phyloP scores from a whole-genome alignment of 2,888 invertebrate genomes.

The Dryococelus australis region DNA sequence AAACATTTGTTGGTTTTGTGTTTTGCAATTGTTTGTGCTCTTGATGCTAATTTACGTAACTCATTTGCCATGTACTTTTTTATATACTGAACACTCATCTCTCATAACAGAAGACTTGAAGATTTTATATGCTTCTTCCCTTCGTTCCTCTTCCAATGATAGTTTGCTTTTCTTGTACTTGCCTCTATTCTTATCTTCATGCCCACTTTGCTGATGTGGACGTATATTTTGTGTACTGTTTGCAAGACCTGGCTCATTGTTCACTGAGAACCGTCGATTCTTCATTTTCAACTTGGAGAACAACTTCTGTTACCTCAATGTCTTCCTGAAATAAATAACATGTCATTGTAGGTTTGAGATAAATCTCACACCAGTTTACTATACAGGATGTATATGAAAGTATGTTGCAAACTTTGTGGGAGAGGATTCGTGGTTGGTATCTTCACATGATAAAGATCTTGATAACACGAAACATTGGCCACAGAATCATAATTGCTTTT shows the following conservation, averaged over 20 bases:
- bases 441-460: too few relatives aligned
- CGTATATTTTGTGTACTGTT: not conserved
- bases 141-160: not conserved
- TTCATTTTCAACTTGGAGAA: too few relatives aligned
- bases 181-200: not conserved
- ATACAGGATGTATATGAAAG: too few relatives aligned
- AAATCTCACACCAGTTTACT: too few relatives aligned
- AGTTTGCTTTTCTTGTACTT: not conserved
- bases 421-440: too few relatives aligned
- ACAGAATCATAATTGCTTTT: not conserved
- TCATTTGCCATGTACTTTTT: not conserved
- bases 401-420: too few relatives aligned
- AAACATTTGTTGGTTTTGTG: conserved; percentile 23
- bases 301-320: too few relatives aligned
- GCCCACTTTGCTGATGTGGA: too few relatives aligned
- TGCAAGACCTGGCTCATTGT: not conserved
- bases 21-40: not conserved
- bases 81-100: conserved; percentile 24
- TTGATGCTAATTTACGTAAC: not conserved
- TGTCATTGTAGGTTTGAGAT: too few relatives aligned
- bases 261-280: not conserved
- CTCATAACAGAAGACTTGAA: not conserved
- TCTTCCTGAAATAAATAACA: too few relatives aligned
- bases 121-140: conserved; percentile 1
- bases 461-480: too few relatives aligned